Percentiles rank a stretch among this genome's conserved stretches.
These are phyloP conservation scores for Acrocera orbiculus DNA, from an alignment of 2,888 invertebrate genomes.

Conservation along the genomic window DNA sequence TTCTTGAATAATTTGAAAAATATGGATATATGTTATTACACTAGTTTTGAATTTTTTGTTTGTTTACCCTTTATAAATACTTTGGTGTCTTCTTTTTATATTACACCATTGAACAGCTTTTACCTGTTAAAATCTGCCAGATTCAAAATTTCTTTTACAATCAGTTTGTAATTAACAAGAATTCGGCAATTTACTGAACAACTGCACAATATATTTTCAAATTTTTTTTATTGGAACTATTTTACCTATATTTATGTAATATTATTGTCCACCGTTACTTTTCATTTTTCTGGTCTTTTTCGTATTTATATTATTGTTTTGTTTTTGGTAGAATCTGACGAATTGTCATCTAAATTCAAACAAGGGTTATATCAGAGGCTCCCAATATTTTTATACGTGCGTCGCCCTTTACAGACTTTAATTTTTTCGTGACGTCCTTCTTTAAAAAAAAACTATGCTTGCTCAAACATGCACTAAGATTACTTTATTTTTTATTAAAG, in stretches of 20 bases:
- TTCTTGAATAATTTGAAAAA: no score
- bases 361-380: no score
- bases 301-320: slow-evolving; percentile 1
- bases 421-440: no score
- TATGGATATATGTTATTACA: no score
- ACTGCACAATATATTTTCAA: background rate
- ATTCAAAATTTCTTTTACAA: slow-evolving; percentile 1
- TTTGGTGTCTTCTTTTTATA: background rate
- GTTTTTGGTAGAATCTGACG: background rate
- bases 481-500: no score
- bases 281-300: slow-evolving; percentile 1
- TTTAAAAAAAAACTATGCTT: no score
- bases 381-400: no score
- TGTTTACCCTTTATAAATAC: background rate
- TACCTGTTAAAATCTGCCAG: slow-evolving; percentile 1
- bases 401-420: no score
- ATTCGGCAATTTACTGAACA: background rate
- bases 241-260: slow-evolving; percentile 1
- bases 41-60: no score
- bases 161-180: slow-evolving; percentile 1
- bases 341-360: background rate
- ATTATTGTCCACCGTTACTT: background rate
- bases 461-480: no score
- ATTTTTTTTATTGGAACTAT: background rate
- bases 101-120: slow-evolving; percentile 1